Conservation (phyloP, 2,113 vertebrate genomes). For the Zeus faber region DNA sequence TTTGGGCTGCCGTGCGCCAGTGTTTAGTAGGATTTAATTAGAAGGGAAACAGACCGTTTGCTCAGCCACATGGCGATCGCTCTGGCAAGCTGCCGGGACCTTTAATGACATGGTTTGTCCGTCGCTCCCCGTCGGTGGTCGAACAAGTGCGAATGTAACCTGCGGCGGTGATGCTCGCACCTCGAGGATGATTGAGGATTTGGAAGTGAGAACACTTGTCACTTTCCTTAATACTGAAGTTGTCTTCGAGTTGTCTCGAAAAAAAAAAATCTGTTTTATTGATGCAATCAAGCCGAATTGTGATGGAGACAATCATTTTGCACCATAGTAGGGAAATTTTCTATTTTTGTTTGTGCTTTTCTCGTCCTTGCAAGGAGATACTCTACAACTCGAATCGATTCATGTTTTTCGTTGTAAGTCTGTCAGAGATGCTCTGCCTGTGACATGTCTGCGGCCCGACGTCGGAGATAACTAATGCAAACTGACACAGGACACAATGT, state of each 20-base stretch:
- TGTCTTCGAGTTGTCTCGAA: too few relatives aligned
- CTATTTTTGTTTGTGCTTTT: too few relatives aligned
- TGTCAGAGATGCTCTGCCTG: not conserved
- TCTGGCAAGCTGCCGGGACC: not conserved
- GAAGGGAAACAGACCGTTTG: constrained; percentile 1
- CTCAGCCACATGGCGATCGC: constrained; percentile 2
- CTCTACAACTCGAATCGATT: too few relatives aligned
- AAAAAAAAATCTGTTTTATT: too few relatives aligned
- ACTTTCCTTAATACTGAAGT: too few relatives aligned
- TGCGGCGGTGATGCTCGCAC: constrained; percentile 2
- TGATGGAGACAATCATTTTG: too few relatives aligned
- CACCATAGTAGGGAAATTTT: too few relatives aligned
- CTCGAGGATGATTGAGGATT: too few relatives aligned
- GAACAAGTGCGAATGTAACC: not conserved
- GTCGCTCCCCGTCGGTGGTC: not conserved
- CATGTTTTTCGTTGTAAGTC: too few relatives aligned
- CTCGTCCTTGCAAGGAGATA: too few relatives aligned
- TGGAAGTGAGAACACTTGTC: too few relatives aligned
- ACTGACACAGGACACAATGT: constrained; percentile 11
- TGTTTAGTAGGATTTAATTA: constrained; percentile 5
- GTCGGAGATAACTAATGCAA: constrained; percentile 5
- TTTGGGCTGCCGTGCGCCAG: not conserved
- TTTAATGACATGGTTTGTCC: constrained; percentile 27
- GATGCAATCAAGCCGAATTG: too few relatives aligned
- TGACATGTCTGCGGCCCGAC: not conserved